Evolutionary conservation across 2,888 invertebrate genomes (phyloP), one percentile per base, ranked within the genome.

Genomic region (Acheta domesticus): DNA sequence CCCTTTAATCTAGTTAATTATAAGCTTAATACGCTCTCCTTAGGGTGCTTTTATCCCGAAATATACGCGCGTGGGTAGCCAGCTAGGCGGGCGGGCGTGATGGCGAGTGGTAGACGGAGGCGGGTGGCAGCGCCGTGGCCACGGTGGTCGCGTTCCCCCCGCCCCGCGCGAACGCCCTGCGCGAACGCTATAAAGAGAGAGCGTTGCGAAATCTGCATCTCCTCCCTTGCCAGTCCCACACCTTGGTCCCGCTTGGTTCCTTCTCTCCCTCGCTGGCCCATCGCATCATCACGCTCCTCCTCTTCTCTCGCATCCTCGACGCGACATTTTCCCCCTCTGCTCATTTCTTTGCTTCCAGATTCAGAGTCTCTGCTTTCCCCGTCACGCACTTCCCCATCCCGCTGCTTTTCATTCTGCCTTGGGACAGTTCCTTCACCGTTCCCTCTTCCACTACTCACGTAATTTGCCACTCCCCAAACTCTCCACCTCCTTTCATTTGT

Each of bases 1-100:
- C 62, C 62, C 62, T 62, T 62, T 62, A 62, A 62, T 62, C 62
- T 62, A n/a, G 62, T 62, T 62, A 62, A 62, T 62, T 62, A 62
- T 62, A 62, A n/a, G 62, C 62, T 62, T 62, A 62, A 62, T 62
- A 62, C 62, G n/a, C 62, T 19, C 62, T 62, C 62, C 62, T 62
- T 62, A 62, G 62, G 62, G 62, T 62, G 62, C 62, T 62, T 62
- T 62, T 62, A 62, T 62, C 62, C 62, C n/a, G n/a, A n/a, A 62
- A 62, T 62, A 62, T 62, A 62, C 14, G 62, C 62, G 62, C 62
- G n/a, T n/a, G 62, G 62, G 62, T 62, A 62, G 62, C 62, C 62
- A 36, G 36, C 36, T 8, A 36, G 36, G 8, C 8, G 36, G 36
- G 36, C 36, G 36, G 36, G 36, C 36, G 36, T 36, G 36, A 36